Evolutionary conservation across 2,113 vertebrate genomes (phyloP).

Genomic region (Sylvia atricapilla): DNA sequence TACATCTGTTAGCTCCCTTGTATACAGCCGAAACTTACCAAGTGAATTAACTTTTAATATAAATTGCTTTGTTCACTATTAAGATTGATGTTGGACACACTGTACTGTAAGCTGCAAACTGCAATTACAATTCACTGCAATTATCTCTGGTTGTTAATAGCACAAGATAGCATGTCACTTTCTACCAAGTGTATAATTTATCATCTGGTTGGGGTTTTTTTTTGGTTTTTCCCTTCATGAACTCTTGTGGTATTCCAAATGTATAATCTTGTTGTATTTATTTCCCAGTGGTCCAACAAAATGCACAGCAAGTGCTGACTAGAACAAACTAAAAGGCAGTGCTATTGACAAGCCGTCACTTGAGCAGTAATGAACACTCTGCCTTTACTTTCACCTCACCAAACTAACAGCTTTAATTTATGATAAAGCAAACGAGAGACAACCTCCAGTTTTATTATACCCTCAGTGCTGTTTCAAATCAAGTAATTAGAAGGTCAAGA

Average conservation of each 20-base stretch:
- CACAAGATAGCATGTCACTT: constrained; percentile 93
- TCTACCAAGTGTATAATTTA: constrained; percentile 91
- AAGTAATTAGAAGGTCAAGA: constrained; percentile 88
- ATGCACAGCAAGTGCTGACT: constrained; percentile 91
- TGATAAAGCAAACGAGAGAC: constrained; percentile 80
- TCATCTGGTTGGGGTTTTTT: constrained; percentile 70
- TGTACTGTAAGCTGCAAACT: constrained; percentile 86
- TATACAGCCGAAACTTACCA: constrained; percentile 74
- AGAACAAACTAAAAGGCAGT: constrained; percentile 85
- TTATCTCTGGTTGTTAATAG: constrained; percentile 96
- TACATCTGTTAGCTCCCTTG: constrained; percentile 79
- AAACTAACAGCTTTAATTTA: constrained; percentile 84
- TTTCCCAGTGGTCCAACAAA: constrained; percentile 92
- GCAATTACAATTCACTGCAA: constrained; percentile 93
- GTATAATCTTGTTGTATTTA: constrained; percentile 95
- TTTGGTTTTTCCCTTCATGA: constrained; percentile 61
- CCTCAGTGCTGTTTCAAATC: constrained; percentile 84
- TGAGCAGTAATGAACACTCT: constrained; percentile 85
- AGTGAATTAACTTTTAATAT: constrained; percentile 87
- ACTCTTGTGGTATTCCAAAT: constrained; percentile 90
- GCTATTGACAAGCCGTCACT: constrained; percentile 93
- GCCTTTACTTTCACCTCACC: constrained; percentile 80
- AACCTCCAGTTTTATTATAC: constrained; percentile 82
- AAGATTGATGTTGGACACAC: constrained; percentile 90
- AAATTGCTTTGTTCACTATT: constrained; percentile 84